Conservation (phyloP, 1,140 invertebrate species). For the Penaeus vannamei region DNA sequence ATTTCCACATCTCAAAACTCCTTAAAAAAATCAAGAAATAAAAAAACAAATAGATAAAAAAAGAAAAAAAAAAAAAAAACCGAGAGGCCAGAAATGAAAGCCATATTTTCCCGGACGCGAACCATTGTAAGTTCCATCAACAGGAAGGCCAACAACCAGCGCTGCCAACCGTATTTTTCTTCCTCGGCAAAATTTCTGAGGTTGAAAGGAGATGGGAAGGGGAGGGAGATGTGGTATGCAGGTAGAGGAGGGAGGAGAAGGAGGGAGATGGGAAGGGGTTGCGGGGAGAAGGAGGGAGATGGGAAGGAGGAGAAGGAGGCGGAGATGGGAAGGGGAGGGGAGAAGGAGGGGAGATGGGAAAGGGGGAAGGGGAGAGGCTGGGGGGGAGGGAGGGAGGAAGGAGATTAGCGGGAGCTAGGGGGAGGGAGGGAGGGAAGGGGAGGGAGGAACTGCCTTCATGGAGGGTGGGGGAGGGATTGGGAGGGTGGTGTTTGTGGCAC, state of each 20-base stretch:
- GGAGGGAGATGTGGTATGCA: background rate
- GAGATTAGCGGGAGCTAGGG: background rate
- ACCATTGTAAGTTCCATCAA: no score
- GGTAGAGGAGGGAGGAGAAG: background rate
- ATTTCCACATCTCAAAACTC: no score
- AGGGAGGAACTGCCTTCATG: background rate
- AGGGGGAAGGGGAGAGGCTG: background rate
- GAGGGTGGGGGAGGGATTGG: background rate
- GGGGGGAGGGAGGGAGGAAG: background rate
- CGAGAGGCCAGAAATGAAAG: no score
- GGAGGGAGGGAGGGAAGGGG: background rate
- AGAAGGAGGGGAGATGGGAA: background rate
- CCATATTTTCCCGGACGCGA: no score
- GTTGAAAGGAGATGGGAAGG: background rate
- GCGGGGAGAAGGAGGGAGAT: background rate
- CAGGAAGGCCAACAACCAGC: no score
- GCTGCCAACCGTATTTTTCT: no score
- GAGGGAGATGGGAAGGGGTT: background rate
- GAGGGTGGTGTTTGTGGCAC: background rate
- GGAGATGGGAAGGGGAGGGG: background rate
- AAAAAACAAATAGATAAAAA: no score
- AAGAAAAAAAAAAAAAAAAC: no score
- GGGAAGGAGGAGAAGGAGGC: background rate
- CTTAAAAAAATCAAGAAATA: no score
- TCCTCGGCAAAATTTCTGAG: background rate